Evolutionary conservation across 2,797 vertebrate genomes (phyloP).

Genomic region (Semotilus atromaculatus): DNA sequence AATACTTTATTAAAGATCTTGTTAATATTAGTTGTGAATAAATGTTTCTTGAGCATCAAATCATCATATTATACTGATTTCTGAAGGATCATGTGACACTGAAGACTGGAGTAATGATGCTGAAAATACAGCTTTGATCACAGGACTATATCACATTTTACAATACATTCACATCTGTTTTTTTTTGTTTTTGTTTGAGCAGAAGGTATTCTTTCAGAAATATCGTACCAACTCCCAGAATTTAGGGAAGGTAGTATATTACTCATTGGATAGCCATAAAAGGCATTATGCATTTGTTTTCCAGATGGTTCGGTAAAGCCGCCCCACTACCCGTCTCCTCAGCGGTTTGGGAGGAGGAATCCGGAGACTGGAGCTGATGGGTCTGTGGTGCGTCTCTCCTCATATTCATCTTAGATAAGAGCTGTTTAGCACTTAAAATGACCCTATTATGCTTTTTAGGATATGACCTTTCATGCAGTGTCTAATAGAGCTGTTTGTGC

Average conservation of each 20-base stretch:
- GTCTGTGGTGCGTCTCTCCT: constrained; percentile 63
- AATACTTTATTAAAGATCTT: no score
- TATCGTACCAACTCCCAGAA: neutral
- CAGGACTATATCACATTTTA: neutral
- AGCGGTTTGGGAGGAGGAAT: constrained; percentile 58
- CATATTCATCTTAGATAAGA: neutral
- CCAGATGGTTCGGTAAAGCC: constrained; percentile 68
- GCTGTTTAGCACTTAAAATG: neutral
- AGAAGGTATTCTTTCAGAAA: neutral
- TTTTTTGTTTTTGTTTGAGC: neutral
- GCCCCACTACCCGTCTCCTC: constrained; percentile 55
- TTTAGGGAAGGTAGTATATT: neutral
- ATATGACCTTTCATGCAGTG: neutral
- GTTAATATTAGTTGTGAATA: no score
- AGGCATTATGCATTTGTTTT: constrained; percentile 25
- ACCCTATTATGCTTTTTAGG: neutral
- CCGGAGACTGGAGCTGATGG: constrained; percentile 60
- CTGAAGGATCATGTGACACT: no score
- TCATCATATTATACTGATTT: no score
- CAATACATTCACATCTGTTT: neutral
- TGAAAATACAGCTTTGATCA: no score
- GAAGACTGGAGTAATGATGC: no score
- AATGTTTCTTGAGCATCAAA: no score
- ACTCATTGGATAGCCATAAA: neutral
- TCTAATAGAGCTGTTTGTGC: neutral